phyloP scores from a whole-genome alignment of 2,888 invertebrate genomes.

The Masnerella sp. region DNA sequence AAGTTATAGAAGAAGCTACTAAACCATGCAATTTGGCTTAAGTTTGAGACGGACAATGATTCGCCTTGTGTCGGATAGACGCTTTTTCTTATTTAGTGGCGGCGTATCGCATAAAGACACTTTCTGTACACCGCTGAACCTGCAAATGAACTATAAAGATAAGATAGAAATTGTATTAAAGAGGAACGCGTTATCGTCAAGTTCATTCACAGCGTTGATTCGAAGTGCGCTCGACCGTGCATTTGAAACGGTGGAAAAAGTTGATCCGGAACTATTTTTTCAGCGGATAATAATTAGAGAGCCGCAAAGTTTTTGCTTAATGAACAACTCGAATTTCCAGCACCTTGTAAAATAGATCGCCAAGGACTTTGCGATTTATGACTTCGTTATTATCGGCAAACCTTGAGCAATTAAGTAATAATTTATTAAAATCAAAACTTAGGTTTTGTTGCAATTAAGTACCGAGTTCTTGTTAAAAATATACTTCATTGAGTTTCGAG shows the following conservation, averaged over 20 bases:
- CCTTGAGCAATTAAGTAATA: conserved; percentile 15
- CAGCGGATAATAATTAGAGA: conserved; percentile 17
- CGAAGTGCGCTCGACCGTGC: conserved; percentile 1
- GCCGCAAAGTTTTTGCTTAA: conserved; percentile 10
- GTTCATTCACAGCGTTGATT: conserved; percentile 37
- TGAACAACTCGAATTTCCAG: conserved; percentile 12
- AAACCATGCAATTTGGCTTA: not conserved
- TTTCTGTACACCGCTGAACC: conserved; percentile 36
- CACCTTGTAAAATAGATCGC: conserved; percentile 6
- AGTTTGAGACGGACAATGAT: conserved; percentile 24
- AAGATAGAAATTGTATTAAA: conserved; percentile 51
- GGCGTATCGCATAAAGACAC: conserved; percentile 47
- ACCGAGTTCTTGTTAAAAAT: too few relatives aligned
- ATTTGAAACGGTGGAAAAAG: conserved; percentile 12
- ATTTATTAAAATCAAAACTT: too few relatives aligned
- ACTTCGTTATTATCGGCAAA: conserved; percentile 9
- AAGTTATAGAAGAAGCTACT: too few relatives aligned
- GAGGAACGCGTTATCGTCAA: conserved; percentile 27
- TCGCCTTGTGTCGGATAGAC: conserved; percentile 21
- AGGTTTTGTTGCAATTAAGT: not conserved
- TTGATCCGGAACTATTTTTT: conserved; percentile 16
- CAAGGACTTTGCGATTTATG: conserved; percentile 16
- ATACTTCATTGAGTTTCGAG: too few relatives aligned
- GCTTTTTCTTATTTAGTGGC: conserved; percentile 32
- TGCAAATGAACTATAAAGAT: conserved; percentile 53